These are phyloP conservation scores for Hydrotaea cyrtoneurina DNA, from an alignment of 2,888 invertebrate genomes.

Conservation along the genomic window DNA sequence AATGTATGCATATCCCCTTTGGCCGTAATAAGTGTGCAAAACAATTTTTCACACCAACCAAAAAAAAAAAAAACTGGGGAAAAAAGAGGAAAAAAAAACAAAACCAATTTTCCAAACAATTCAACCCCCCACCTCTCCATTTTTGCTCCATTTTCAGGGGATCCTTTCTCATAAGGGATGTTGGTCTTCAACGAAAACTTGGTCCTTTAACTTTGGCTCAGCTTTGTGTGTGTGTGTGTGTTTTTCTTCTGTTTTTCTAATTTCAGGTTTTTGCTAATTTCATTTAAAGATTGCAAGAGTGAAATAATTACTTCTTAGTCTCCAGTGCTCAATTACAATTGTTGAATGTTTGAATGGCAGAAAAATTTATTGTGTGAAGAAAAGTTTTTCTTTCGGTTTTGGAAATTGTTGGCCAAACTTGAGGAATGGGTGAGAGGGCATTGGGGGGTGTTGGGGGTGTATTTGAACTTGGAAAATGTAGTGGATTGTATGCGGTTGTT, in stretches of 20 bases:
- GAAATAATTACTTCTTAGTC: conserved; percentile 45
- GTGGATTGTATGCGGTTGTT: conserved; percentile 21
- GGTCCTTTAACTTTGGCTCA: conserved; percentile 6
- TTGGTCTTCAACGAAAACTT: conserved; percentile 7
- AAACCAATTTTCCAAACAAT: conserved; percentile 37
- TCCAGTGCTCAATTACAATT: conserved; percentile 56
- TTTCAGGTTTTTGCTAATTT: conserved; percentile 32
- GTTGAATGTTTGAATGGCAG: conserved; percentile 48
- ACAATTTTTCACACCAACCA: conserved; percentile 2
- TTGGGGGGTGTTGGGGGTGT: neutral
- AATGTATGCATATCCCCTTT: conserved; percentile 22
- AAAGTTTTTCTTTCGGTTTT: neutral
- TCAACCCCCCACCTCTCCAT: neutral
- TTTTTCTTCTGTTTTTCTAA: no score
- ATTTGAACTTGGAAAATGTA: neutral
- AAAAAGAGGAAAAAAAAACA: neutral
- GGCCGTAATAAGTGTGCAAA: conserved; percentile 39
- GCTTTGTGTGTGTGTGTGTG: no score
- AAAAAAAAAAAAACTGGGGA: no score
- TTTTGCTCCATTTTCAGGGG: neutral
- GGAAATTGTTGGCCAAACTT: conserved; percentile 19
- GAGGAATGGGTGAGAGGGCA: neutral
- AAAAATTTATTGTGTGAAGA: conserved; percentile 22
- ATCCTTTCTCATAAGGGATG: conserved; percentile 19
- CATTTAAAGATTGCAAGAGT: conserved; percentile 30